Percentiles rank a stretch among this genome's conserved stretches.
Evolutionary conservation across 2,113 vertebrate species (phyloP).

Genomic region (Cynocephalus volans): DNA sequence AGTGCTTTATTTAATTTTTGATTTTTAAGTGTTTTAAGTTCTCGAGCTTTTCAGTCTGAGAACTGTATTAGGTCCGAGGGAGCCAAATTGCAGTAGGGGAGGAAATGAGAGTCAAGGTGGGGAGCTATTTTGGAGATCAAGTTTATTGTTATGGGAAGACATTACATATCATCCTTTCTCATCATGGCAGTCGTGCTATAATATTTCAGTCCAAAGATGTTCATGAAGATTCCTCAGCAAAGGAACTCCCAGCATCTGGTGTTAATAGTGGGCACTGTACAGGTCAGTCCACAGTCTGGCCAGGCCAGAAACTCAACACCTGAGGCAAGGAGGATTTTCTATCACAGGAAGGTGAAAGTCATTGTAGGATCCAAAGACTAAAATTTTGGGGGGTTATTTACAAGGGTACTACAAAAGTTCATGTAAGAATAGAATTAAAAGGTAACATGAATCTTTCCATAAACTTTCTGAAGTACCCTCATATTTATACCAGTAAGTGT

Average conservation of each 20-base stretch:
- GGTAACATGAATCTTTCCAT: too few species aligned
- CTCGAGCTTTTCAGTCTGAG: constrained; percentile 26
- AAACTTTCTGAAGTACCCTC: too few species aligned
- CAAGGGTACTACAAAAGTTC: too few species aligned
- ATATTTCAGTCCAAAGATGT: not conserved
- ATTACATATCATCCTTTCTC: not conserved
- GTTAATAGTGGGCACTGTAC: not conserved
- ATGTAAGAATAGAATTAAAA: too few species aligned
- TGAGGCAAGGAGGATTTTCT: not conserved
- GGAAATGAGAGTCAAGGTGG: not conserved
- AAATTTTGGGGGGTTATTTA: not conserved
- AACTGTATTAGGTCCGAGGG: not conserved
- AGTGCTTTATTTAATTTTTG: constrained; percentile 7
- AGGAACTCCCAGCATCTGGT: not conserved
- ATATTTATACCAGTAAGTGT: not conserved
- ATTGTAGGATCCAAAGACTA: not conserved
- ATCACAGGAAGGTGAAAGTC: not conserved
- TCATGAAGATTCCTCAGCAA: not conserved
- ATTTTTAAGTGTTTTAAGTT: not conserved
- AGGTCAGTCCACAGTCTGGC: not conserved
- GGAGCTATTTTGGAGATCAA: not conserved
- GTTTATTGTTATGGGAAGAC: not conserved
- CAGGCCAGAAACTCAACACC: not conserved
- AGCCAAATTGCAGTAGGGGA: not conserved
- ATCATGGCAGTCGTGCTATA: not conserved